These are phyloP conservation scores for Rousettus madagascariensis DNA, from an alignment of 2,797 vertebrate species.

Conservation along the genomic window DNA sequence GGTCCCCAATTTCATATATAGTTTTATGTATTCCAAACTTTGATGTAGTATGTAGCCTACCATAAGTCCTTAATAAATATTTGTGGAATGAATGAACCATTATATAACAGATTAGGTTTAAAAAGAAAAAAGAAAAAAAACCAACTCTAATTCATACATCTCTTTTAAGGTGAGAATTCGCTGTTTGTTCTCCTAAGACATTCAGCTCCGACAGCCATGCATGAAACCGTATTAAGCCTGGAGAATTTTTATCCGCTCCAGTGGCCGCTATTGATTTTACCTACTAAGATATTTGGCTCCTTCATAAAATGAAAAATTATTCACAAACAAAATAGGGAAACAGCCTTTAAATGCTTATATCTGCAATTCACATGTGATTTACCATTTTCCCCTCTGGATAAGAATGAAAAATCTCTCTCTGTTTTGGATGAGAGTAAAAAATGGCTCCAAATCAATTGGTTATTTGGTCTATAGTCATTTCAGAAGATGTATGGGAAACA, in stretches of 20 bases:
- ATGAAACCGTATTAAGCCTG: constrained; percentile 58
- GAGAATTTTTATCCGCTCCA: constrained; percentile 75
- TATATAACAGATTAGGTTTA: constrained; percentile 42
- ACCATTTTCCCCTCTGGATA: constrained; percentile 70
- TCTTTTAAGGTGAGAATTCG: constrained; percentile 51
- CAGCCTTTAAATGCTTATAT: constrained; percentile 75
- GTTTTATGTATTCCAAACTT: not conserved
- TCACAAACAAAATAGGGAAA: constrained; percentile 71
- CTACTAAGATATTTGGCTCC: constrained; percentile 75
- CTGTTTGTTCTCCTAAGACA: constrained; percentile 71
- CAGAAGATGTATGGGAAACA: constrained; percentile 66
- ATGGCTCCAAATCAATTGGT: constrained; percentile 61
- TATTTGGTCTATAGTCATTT: constrained; percentile 72
- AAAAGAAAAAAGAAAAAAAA: not conserved
- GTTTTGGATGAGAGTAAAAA: constrained; percentile 71
- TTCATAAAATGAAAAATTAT: constrained; percentile 68
- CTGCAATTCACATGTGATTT: constrained; percentile 72
- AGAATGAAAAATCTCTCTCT: constrained; percentile 63
- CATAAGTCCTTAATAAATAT: constrained; percentile 58
- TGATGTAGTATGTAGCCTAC: not conserved
- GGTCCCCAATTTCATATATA: not conserved
- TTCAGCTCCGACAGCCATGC: constrained; percentile 46
- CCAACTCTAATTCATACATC: not conserved
- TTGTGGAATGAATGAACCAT: constrained; percentile 43
- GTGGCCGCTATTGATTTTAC: constrained; percentile 76